Conservation (phyloP, 1,140 invertebrate species). For the Cephus cinctus region DNA sequence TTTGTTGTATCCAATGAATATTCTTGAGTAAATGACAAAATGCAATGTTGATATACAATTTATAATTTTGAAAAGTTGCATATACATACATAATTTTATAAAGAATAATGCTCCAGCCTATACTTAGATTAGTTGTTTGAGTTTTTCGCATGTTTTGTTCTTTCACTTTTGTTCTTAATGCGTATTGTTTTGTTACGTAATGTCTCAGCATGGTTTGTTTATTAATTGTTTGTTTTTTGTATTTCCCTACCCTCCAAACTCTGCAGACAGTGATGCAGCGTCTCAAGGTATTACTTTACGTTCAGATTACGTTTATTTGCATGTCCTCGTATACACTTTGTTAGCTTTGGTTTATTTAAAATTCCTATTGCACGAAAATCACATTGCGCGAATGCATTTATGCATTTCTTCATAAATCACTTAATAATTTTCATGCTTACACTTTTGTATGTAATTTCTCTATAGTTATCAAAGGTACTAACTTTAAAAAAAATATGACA, state of each 20-base stretch:
- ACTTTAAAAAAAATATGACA: no score
- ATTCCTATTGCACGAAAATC: no score
- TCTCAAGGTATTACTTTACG: slow-evolving; percentile 44
- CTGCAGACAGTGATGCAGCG: slow-evolving; percentile 43
- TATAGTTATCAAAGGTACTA: no score
- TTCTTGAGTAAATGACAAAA: not conserved
- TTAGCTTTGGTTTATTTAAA: no score
- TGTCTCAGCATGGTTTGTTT: slow-evolving; percentile 24
- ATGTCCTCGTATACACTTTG: no score
- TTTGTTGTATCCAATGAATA: not conserved
- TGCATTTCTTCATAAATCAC: no score
- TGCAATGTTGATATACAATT: not conserved
- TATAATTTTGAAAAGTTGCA: no score
- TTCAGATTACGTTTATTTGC: slow-evolving; percentile 33
- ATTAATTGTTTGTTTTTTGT: slow-evolving; percentile 44
- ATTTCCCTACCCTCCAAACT: slow-evolving; percentile 30
- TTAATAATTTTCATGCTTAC: no score
- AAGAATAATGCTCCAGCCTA: no score
- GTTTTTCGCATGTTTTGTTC: slow-evolving; percentile 11
- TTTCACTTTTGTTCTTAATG: slow-evolving; percentile 16
- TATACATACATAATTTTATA: no score
- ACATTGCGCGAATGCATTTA: no score
- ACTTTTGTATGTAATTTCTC: no score
- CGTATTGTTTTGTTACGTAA: slow-evolving; percentile 25
- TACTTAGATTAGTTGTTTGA: not conserved